phyloP scores from a whole-genome alignment of 2,888 invertebrate species.

The Lutraria lutraria region DNA sequence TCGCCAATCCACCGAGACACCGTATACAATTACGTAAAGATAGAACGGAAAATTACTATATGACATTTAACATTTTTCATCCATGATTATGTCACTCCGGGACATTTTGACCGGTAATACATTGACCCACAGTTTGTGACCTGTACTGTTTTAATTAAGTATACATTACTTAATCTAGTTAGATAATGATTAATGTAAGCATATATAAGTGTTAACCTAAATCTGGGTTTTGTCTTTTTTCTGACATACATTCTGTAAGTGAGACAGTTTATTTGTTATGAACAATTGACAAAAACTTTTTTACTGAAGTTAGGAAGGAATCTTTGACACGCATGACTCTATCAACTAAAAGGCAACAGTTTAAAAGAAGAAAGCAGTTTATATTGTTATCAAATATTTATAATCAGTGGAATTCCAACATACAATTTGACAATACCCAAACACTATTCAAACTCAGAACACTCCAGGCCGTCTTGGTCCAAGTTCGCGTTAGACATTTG shows the following conservation, averaged over 20 bases:
- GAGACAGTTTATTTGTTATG: neutral
- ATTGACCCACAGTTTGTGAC: neutral
- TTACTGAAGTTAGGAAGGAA: too few relatives aligned
- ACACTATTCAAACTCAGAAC: too few relatives aligned
- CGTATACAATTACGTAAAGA: neutral
- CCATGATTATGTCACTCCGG: neutral
- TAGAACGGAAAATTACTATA: neutral
- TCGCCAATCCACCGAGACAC: neutral
- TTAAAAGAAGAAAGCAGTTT: too few relatives aligned
- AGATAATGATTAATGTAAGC: neutral
- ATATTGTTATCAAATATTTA: too few relatives aligned
- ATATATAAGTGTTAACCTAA: neutral
- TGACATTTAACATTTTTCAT: neutral
- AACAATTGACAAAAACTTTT: too few relatives aligned
- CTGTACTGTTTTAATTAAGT: neutral
- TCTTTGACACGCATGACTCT: too few relatives aligned
- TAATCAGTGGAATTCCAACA: too few relatives aligned
- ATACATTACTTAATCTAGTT: neutral
- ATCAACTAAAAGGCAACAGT: too few relatives aligned
- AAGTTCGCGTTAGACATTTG: too few relatives aligned
- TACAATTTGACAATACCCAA: too few relatives aligned
- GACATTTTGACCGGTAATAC: slow-evolving; percentile 6
- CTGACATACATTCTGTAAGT: neutral
- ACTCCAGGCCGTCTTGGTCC: too few relatives aligned
- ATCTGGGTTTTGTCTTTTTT: neutral